These are phyloP conservation scores for Euphydryas editha DNA, from an alignment of 2,888 invertebrate genomes.

Conservation along the genomic window DNA sequence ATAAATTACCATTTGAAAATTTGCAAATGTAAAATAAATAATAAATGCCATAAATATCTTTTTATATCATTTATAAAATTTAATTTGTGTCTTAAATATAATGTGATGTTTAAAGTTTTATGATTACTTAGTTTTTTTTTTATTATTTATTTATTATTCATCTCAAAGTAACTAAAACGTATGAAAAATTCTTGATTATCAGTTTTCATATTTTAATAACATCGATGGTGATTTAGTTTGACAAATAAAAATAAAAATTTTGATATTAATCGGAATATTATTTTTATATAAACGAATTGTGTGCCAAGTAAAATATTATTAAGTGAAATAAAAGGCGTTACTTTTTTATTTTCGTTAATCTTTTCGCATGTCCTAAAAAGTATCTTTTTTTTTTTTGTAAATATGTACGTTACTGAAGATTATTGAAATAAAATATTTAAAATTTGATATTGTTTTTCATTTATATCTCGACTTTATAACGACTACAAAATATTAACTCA, in stretches of 20 bases:
- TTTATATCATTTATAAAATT: not conserved
- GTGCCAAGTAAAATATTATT: constrained; percentile 9
- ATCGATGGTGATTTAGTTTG: not conserved
- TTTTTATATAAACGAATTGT: not conserved
- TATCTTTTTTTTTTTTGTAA: constrained; percentile 45
- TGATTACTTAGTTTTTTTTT: not conserved
- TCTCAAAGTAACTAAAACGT: not conserved
- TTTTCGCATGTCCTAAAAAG: constrained; percentile 11
- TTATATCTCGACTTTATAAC: not conserved
- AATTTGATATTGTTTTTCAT: constrained; percentile 25
- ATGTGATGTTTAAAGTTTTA: not conserved
- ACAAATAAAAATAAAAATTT: not conserved
- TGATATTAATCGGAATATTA: no score
- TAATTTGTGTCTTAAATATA: not conserved
- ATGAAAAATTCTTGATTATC: not conserved
- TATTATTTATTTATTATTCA: not conserved
- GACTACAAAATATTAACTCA: no score
- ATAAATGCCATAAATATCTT: not conserved
- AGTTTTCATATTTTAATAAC: not conserved
- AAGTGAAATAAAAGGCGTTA: not conserved
- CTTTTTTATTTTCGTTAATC: constrained; percentile 18
- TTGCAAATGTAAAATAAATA: not conserved
- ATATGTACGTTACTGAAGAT: constrained; percentile 47
- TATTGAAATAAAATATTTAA: constrained; percentile 43
- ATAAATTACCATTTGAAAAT: not conserved